Base-by-base conservation (phyloP, 2,888 invertebrate species). In the Ischnura elegans region DNA sequence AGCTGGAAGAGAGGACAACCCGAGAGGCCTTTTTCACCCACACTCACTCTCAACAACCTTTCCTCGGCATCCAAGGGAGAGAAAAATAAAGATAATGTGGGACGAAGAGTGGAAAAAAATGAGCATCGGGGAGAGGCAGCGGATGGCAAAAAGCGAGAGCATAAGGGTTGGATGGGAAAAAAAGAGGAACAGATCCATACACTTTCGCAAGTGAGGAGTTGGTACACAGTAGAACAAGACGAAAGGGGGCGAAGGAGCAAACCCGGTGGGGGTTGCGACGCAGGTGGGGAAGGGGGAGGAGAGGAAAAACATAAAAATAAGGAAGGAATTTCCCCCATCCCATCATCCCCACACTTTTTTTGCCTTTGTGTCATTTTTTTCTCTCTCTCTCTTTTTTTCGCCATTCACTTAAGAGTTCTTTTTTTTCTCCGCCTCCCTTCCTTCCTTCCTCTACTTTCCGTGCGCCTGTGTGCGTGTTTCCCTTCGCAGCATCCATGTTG, bases 401-500 rank as follows among this genome's bases (percentile, higher is more conserved):
- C 36, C 51, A 87, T 51, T 51, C 51, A 87, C 87, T 47, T 36
- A 36, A 51, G 87, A 87, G 25, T 43, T 86, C 19, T 42, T 87
- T 47, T 55, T 87, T 61, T n/a, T n/a, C n/a, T n/a, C n/a, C n/a
- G n/a, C n/a, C n/a, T n/a, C 42, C 55, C 55, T 90, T 61, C 55
- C 55, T 90, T 61, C 42, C 51, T 87, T 55, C 55, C 55, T 90
- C n/a, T 43, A 42, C n/a, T 42, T 46, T 8, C 43, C 6, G 85
- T 25, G 86, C n/a, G 45, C n/a, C 61, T 51, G 87, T 51, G 87
- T 47, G 87, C 19, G 51, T 51, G 13, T 19, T 10, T 19, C 19
- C 51, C 55, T 51, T 36, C 45, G 25, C 61, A n/a, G 61, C 90
- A 55, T 90, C 90, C 90, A 90, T 90, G 90, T 90, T 90, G 61